Conservation (phyloP, 1,140 invertebrate genomes). For the Dufourea novaeangliae region DNA sequence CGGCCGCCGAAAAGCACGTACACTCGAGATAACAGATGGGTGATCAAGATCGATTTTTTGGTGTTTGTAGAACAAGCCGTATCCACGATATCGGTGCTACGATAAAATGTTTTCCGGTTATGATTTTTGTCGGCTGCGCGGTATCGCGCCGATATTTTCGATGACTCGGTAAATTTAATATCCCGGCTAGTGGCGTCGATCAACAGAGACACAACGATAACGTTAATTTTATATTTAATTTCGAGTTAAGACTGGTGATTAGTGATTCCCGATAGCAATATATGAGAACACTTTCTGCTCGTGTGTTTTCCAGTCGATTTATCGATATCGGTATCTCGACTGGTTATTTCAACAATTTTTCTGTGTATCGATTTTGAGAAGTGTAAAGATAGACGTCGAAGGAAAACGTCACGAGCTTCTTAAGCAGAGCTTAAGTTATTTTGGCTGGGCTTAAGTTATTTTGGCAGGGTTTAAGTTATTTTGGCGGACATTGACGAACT, state of each 20-base stretch:
- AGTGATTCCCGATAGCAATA: slow-evolving; percentile 4
- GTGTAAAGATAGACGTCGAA: neutral
- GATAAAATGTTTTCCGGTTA: slow-evolving; percentile 41
- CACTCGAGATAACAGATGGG: slow-evolving; percentile 39
- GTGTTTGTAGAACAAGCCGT: slow-evolving; percentile 35
- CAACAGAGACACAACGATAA: neutral
- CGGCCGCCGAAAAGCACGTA: slow-evolving; percentile 29
- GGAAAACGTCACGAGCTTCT: neutral
- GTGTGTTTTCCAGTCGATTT: neutral
- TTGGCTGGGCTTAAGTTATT: too few species aligned
- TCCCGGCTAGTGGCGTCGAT: neutral
- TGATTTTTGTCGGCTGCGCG: slow-evolving; percentile 16
- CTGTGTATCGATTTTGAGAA: neutral
- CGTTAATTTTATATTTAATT: slow-evolving; percentile 20
- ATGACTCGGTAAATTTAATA: slow-evolving; percentile 32
- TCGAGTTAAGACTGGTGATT: neutral
- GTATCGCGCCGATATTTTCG: slow-evolving; percentile 11
- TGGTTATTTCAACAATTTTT: neutral
- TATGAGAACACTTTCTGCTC: too few species aligned
- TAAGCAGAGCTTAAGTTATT: neutral
- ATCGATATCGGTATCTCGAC: neutral
- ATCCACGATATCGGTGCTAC: slow-evolving; percentile 26
- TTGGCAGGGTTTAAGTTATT: neutral
- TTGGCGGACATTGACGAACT: neutral
- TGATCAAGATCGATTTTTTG: slow-evolving; percentile 40